phyloP scores from a whole-genome alignment of 2,888 invertebrate genomes.

The Liodrosophila aerea region DNA sequence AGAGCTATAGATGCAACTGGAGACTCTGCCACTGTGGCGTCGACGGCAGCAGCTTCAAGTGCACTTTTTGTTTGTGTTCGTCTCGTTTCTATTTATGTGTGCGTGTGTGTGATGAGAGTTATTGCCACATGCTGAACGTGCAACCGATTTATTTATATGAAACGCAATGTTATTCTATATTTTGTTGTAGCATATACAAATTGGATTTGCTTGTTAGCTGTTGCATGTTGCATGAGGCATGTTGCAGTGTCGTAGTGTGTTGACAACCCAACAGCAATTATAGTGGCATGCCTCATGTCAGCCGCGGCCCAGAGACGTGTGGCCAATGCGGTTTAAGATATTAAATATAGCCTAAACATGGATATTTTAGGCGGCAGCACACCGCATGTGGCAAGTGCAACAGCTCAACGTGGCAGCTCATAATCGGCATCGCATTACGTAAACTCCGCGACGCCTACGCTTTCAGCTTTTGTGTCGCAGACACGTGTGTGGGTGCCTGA shows the following conservation, averaged over 20 bases:
- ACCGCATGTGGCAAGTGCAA: constrained; percentile 51
- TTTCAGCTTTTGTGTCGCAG: constrained; percentile 37
- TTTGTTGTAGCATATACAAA: constrained; percentile 33
- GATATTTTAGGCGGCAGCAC: constrained; percentile 34
- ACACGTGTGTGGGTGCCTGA: constrained; percentile 46
- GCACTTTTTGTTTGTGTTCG: constrained; percentile 34
- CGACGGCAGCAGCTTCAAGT: constrained; percentile 68
- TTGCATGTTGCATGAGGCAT: constrained; percentile 21
- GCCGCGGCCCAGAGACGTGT: constrained; percentile 20
- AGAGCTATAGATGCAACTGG: not conserved
- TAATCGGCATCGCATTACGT: constrained; percentile 44
- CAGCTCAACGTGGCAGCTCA: constrained; percentile 17
- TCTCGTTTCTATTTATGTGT: constrained; percentile 19
- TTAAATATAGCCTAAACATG: constrained; percentile 37
- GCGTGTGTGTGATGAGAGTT: constrained; percentile 15
- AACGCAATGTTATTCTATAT: constrained; percentile 1
- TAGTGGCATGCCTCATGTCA: constrained; percentile 25
- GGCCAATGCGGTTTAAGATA: constrained; percentile 59
- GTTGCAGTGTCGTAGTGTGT: constrained; percentile 21
- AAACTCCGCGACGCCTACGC: constrained; percentile 34
- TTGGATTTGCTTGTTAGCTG: constrained; percentile 62
- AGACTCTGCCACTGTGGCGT: not conserved
- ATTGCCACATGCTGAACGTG: constrained; percentile 67
- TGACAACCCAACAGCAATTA: constrained; percentile 49
- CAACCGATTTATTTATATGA: constrained; percentile 63